phyloP scores from a whole-genome alignment of 2,888 invertebrate species.

The Nomada fabriciana region DNA sequence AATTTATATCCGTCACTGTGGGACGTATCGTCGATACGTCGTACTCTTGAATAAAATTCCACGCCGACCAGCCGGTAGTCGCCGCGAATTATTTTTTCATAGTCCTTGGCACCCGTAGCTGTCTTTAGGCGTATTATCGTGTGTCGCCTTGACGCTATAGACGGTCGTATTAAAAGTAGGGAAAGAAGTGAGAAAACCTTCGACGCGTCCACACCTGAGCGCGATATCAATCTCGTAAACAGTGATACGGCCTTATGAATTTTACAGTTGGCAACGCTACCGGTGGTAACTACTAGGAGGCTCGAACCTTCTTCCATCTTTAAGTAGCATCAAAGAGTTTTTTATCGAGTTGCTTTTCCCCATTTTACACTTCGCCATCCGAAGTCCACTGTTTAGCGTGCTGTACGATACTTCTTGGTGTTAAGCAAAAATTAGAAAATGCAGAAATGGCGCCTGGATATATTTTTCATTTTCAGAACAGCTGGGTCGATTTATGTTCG shows the following conservation, averaged over 20 bases:
- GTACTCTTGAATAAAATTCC: constrained; percentile 31
- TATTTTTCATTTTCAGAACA: too few relatives aligned
- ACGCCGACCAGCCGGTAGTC: background rate
- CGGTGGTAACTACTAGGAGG: background rate
- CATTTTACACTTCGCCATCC: too few relatives aligned
- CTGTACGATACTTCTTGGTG: too few relatives aligned
- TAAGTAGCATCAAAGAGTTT: background rate
- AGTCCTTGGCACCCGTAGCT: constrained; percentile 37
- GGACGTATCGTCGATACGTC: background rate
- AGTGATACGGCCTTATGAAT: background rate
- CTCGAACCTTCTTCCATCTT: background rate
- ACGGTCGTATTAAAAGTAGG: constrained; percentile 29
- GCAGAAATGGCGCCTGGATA: too few relatives aligned
- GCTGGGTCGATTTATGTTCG: too few relatives aligned
- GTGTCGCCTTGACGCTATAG: constrained; percentile 35
- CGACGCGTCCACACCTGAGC: background rate
- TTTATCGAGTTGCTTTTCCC: too few relatives aligned
- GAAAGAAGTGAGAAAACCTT: constrained; percentile 9
- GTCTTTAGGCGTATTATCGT: constrained; percentile 35
- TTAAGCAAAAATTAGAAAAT: too few relatives aligned
- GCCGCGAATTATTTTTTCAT: constrained; percentile 51
- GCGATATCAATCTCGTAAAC: constrained; percentile 10
- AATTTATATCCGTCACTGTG: constrained; percentile 1
- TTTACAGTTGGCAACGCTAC: background rate
- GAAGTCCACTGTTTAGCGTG: too few relatives aligned